Percentiles rank a stretch among this genome's conserved stretches.
Conservation (phyloP, 1,140 invertebrate species). For the Drosophila tropicalis region DNA sequence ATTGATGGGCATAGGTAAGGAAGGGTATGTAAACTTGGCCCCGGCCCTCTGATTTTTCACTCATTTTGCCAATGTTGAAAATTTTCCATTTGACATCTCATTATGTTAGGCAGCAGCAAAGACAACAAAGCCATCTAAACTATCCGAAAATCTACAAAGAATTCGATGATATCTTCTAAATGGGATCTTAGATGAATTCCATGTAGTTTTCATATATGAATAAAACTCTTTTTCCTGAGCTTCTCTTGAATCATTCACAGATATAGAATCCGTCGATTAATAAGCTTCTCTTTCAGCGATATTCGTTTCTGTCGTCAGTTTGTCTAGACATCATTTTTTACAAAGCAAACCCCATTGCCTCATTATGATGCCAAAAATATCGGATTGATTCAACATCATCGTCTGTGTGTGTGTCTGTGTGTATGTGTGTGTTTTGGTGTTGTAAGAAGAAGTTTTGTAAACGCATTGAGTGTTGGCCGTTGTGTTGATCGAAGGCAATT, state of each 20-base stretch:
- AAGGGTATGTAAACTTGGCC: too few relatives aligned
- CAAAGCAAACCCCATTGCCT: conserved; percentile 32
- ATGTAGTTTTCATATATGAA: too few relatives aligned
- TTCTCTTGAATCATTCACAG: neutral
- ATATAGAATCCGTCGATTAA: neutral
- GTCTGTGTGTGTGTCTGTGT: neutral
- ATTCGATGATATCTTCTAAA: too few relatives aligned
- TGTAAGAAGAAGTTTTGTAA: conserved; percentile 58
- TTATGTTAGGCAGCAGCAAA: too few relatives aligned
- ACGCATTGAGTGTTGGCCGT: conserved; percentile 29
- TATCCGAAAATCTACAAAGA: too few relatives aligned
- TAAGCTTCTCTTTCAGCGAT: neutral
- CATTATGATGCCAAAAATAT: conserved; percentile 66
- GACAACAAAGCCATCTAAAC: too few relatives aligned
- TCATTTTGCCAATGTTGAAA: too few relatives aligned
- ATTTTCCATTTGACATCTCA: too few relatives aligned
- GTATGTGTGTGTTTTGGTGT: conserved; percentile 5
- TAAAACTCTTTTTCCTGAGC: neutral
- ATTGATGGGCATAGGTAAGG: too few relatives aligned
- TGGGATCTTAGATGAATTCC: too few relatives aligned
- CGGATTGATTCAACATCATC: conserved; percentile 49
- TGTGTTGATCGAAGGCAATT: conserved; percentile 55
- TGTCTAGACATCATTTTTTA: conserved; percentile 72
- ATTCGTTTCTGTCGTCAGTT: conserved; percentile 37
- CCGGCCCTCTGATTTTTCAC: too few relatives aligned